Conservation (phyloP, 2,888 invertebrate genomes). For the Eudemis profundana region DNA sequence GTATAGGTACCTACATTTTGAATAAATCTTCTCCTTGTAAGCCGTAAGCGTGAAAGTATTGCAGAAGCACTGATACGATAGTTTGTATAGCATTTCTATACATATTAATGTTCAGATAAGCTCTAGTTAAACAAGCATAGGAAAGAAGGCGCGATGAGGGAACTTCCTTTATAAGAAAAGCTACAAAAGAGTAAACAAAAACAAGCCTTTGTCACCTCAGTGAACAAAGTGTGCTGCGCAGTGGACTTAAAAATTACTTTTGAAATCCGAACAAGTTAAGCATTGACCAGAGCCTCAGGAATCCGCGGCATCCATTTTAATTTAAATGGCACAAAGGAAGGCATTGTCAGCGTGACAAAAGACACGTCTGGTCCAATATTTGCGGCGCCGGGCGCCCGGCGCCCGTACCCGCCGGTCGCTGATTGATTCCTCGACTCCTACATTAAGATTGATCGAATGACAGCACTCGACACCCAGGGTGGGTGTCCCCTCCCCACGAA, state of each 20-base stretch:
- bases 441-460: conserved; percentile 57
- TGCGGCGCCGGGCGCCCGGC: conserved; percentile 12
- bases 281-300: not conserved
- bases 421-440: conserved; percentile 59
- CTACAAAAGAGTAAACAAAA: not conserved
- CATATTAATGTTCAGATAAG: no score
- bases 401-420: conserved; percentile 47
- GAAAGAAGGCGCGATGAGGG: no score
- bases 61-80: no score
- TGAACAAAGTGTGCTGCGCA: not conserved
- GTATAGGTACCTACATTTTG: no score
- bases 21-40: no score
- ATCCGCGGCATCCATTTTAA: conserved; percentile 18
- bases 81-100: no score
- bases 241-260: conserved; percentile 3
- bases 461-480: conserved; percentile 32
- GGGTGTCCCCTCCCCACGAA: conserved; percentile 35
- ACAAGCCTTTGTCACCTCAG: not conserved
- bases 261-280: not conserved
- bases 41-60: no score
- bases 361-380: conserved; percentile 39
- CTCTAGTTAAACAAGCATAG: no score
- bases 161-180: not conserved
- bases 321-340: conserved; percentile 33
- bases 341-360: conserved; percentile 39